Conservation (phyloP, 2,113 vertebrate species). For the Lepus europaeus region DNA sequence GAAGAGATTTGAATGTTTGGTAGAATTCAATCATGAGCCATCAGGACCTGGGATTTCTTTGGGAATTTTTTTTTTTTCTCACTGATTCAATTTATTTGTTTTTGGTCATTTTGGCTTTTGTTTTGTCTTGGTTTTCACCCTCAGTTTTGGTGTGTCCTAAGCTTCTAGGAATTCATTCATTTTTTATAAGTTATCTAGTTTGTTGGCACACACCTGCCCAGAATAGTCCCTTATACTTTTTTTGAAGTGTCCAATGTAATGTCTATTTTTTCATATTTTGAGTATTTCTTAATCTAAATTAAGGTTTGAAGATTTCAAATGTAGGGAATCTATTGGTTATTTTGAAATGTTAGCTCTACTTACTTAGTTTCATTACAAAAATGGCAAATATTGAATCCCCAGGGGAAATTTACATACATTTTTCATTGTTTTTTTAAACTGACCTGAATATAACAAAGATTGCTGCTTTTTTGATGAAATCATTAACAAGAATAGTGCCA, state of each 20-base stretch:
- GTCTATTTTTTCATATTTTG: neutral
- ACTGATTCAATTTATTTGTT: neutral
- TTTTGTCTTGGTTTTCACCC: neutral
- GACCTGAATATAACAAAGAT: constrained; percentile 25
- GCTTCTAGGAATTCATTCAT: neutral
- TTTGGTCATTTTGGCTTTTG: neutral
- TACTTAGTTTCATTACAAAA: constrained; percentile 53
- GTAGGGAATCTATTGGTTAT: neutral
- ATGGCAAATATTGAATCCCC: constrained; percentile 7
- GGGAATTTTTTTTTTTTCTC: neutral
- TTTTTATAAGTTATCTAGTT: neutral
- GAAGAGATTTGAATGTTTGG: neutral
- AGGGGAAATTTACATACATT: neutral
- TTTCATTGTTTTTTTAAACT: constrained; percentile 53
- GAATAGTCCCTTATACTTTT: neutral
- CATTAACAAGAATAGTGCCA: neutral
- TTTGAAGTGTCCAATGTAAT: neutral
- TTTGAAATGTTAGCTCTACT: constrained; percentile 3
- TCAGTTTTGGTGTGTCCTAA: neutral
- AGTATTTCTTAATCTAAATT: neutral
- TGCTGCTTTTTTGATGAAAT: constrained; percentile 49
- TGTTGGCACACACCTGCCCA: neutral
- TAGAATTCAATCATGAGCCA: neutral
- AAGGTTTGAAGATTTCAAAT: neutral
- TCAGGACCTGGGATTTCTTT: neutral